Base-by-base conservation (phyloP, 2,113 vertebrate genomes). In the Sporophila hypoxantha region DNA sequence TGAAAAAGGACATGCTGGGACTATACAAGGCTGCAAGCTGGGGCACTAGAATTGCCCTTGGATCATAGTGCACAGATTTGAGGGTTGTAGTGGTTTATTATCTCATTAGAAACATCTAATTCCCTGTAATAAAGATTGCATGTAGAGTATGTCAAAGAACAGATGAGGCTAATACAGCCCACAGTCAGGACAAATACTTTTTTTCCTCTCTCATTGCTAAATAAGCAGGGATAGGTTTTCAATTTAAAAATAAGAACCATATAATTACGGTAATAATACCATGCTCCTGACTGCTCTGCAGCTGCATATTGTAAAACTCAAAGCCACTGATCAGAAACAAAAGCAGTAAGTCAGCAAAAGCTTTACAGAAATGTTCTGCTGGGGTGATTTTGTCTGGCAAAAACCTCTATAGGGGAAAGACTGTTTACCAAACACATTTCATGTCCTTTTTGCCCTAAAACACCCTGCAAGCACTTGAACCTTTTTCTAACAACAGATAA, bases 81-180 rank as follows among this genome's bases (percentile, higher is more conserved):
- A 84, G 59, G 53, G 92, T 82, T 91, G 85, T 57, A 90, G 80
- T 93, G 92, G 87, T 94, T 96, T 94, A 88, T 96, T 95, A 93
- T 93, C 86, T 84, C 83, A 83, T 85, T 70, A 76, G 80, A 94
- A 89, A 87, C 70, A 82, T 70, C 67, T 90, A 76, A 91, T 82
- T 79, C 81, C 55, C 71, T 56, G 46, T 73, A 62, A 91, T 76
- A 91, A 82, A 79, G 62, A 75, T n/a, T 69, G 50, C 39, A 62
- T 73, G 78, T 76, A 62, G 62, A 78, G 44, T 64, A 81, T 30
- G 80, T 79, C 85, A 74, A 84, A 88, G 67, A 89, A 66, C 66
- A 89, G 74, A 74, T 6, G 57, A 82, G 71, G 69, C 75, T 76
- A 57, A 68, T 80, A 84, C 71, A 93, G 61, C 52, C 71, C 68